A percentile compares a stretch with the other conserved stretches of the same genome.
Evolutionary conservation across 2,888 invertebrate species (phyloP).

Genomic region (Bembecia ichneumoniformis): DNA sequence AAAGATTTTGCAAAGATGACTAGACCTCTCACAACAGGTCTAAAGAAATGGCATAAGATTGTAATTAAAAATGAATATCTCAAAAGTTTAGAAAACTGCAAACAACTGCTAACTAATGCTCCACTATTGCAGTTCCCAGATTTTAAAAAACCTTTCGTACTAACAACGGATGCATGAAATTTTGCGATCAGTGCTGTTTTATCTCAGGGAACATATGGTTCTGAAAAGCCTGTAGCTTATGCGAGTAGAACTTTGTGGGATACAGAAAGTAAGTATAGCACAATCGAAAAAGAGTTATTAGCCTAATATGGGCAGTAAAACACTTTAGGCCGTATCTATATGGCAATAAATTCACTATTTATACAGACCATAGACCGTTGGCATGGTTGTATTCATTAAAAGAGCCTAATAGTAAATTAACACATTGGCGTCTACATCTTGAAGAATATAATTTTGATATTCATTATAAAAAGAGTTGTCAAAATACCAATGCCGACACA

Average conservation of each 20-base stretch:
- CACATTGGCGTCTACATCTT: constrained; percentile 24
- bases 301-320: constrained; percentile 12
- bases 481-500: constrained; percentile 23
- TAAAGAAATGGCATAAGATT: constrained; percentile 10
- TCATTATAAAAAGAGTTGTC: constrained; percentile 19
- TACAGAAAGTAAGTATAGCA: constrained; percentile 5
- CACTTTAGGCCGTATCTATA: constrained; percentile 24
- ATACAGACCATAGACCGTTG: constrained; percentile 5
- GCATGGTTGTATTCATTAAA: constrained; percentile 17
- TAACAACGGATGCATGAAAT: constrained; percentile 25
- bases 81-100: constrained; percentile 11
- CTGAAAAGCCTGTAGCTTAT: constrained; percentile 11
- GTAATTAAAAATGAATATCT: constrained; percentile 6
- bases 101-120: constrained; percentile 1
- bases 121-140: constrained; percentile 14
- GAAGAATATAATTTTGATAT: constrained; percentile 27
- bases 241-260: constrained; percentile 5
- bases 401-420: constrained; percentile 21
- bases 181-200: constrained; percentile 19
- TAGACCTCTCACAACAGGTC: constrained; percentile 14
- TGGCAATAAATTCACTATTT: constrained; percentile 21
- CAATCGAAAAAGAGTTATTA: constrained; percentile 12
- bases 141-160: constrained; percentile 13
- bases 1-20: too few relatives aligned
- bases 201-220: constrained; percentile 15